A percentile compares a stretch with the other conserved stretches of the same genome.
Evolutionary conservation across 2,888 invertebrate species (phyloP).

Genomic region (Megaustenia siamemsis): DNA sequence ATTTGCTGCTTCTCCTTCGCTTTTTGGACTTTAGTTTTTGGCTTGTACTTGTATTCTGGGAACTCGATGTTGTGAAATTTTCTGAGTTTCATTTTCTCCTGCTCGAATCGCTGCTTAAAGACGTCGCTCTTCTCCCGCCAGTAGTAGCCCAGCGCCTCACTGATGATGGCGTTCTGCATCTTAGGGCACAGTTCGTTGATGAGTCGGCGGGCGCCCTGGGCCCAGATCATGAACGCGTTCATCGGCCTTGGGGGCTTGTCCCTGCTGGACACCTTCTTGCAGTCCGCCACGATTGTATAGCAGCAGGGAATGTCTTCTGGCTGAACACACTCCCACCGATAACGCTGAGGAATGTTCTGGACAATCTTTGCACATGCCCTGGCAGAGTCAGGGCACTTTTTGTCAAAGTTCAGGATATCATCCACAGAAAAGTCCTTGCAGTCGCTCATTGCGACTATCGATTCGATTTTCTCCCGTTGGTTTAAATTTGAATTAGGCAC

Average conservation of each 20-base stretch:
- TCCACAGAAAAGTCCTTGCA: conserved; percentile 41
- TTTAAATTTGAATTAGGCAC: conserved; percentile 26
- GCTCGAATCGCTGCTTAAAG: conserved; percentile 45
- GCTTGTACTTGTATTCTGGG: conserved; percentile 52
- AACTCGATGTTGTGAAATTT: conserved; percentile 48
- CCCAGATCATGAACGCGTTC: conserved; percentile 55
- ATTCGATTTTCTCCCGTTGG: conserved; percentile 44
- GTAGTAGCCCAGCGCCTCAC: conserved; percentile 46
- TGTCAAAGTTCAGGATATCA: conserved; percentile 45
- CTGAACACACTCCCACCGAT: conserved; percentile 50
- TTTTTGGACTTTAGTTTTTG: conserved; percentile 52
- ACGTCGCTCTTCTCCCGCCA: conserved; percentile 47
- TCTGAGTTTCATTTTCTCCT: conserved; percentile 48
- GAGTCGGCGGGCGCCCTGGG: conserved; percentile 47
- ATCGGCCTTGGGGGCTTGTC: conserved; percentile 52
- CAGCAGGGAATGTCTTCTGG: conserved; percentile 52
- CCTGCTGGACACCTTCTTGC: conserved; percentile 45
- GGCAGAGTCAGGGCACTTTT: conserved; percentile 36
- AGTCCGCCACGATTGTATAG: conserved; percentile 52
- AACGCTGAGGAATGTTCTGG: conserved; percentile 50
- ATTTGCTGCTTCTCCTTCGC: conserved; percentile 49
- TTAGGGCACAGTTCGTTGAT: conserved; percentile 52
- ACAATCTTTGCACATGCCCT: conserved; percentile 52
- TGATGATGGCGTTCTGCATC: conserved; percentile 53
- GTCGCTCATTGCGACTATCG: conserved; percentile 41